These are phyloP conservation scores for Picathartes gymnocephalus DNA, from an alignment of 2,113 vertebrate genomes.

Conservation along the genomic window DNA sequence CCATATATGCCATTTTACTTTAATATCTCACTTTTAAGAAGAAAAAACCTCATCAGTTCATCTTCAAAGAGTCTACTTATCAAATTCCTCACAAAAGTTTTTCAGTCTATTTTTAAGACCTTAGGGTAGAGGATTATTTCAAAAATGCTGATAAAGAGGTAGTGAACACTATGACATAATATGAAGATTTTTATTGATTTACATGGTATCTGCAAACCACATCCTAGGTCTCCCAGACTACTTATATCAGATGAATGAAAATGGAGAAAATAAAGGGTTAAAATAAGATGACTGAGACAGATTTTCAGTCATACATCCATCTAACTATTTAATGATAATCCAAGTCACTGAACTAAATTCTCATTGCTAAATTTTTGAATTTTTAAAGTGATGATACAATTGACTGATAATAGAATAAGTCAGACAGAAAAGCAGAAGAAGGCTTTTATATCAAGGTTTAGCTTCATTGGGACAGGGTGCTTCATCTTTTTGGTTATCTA, in stretches of 20 bases:
- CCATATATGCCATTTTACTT: neutral
- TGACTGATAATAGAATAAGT: neutral
- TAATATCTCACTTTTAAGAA: neutral
- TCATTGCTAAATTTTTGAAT: neutral
- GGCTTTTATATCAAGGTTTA: neutral
- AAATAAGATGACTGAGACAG: neutral
- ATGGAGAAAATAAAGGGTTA: neutral
- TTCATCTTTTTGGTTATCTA: neutral
- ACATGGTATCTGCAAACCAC: neutral
- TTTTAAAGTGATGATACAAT: neutral
- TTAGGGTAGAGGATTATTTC: neutral
- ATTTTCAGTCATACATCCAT: neutral
- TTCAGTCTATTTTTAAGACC: neutral
- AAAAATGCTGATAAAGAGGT: neutral
- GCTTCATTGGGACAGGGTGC: neutral
- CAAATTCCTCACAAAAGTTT: accelerated
- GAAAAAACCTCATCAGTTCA: neutral
- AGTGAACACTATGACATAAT: neutral
- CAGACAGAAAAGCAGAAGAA: neutral
- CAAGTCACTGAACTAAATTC: neutral
- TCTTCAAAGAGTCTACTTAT: neutral
- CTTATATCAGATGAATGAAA: neutral
- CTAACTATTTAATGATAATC: neutral
- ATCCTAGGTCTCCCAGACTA: neutral
- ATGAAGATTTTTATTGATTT: neutral